phyloP scores from a whole-genome alignment of 2,113 vertebrate genomes.

The Microtus richardsoni region DNA sequence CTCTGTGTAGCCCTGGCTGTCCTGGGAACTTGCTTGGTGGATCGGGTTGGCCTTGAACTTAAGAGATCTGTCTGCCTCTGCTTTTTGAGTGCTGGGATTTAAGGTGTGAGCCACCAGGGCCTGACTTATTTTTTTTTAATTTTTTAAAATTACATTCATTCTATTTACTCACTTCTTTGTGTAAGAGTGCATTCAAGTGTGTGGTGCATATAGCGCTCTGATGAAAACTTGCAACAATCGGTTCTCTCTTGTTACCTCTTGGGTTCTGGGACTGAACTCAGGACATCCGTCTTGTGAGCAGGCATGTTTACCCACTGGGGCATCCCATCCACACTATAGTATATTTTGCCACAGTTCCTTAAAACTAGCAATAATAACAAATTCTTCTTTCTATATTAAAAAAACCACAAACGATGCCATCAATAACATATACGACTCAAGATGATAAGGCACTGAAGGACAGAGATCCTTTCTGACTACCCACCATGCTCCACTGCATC shows the following conservation, averaged over 20 bases:
- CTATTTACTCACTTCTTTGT: not conserved
- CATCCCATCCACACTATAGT: not conserved
- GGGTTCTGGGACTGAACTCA: not conserved
- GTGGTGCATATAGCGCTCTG: no score
- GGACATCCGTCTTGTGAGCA: not conserved
- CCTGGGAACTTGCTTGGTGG: not conserved
- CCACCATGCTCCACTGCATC: rapidly evolving
- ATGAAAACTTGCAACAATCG: not conserved
- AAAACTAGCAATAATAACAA: not conserved
- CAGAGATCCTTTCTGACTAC: not conserved
- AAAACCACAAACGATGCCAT: rapidly evolving
- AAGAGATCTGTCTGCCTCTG: not conserved
- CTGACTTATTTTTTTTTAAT: not conserved
- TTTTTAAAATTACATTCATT: not conserved
- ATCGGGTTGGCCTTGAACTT: not conserved
- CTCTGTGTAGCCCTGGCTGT: not conserved
- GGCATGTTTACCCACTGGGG: not conserved
- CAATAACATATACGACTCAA: rapidly evolving
- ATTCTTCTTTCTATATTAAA: not conserved
- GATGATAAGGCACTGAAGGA: rapidly evolving
- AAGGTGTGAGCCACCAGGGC: not conserved
- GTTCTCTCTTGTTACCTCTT: not conserved
- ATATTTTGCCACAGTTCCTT: not conserved
- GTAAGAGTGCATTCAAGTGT: no score
- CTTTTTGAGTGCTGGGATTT: not conserved